Evolutionary conservation across 2,797 vertebrate genomes (phyloP), one percentile per base, ranked within the genome.

Genomic region (Champsocephalus gunnari): DNA sequence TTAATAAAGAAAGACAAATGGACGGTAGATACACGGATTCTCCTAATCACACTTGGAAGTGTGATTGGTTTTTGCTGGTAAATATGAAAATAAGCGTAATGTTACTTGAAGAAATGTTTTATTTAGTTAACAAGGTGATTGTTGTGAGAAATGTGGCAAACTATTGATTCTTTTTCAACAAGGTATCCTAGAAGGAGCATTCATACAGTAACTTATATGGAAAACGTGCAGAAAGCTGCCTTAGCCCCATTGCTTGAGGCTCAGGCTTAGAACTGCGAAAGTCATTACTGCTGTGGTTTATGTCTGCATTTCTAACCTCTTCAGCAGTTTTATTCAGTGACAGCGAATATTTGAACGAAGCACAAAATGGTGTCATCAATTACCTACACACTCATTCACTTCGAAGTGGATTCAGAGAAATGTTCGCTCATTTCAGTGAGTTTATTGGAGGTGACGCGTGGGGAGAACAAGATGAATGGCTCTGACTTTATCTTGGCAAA

Each of bases 401-500:
- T 80, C 53, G 59, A 75, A 80, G 79, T 81, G 83, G 67, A 77
- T 75, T 57, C 7, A 59, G 72, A 85, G 80, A 82, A 82, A 44
- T 87, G 83, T 83, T 71, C 57, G 62, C 70, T 81, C 81, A 51
- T 87, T 91, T 83, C 44, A 71, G 44, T 82, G 88, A 85, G 83
- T 92, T 94, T 93, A 93, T 91, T 93, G 89, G 85, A 87, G 80
- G 49, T 73, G 80, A 91, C 54, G 73, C 71, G 70, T 81, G 80
- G 73, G 77, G 82, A 89, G 87, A 86, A 77, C 79, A 90, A 88
- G 84, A 93, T 92, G 89, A 90, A 91, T 91, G 82, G 80, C 80
- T 87, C 87, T 67, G 86, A 81, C 90, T 93, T 93, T 93, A 91
- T 92, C 86, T 94, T 94, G 93, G 94, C 93, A 93, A 94, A 91